Evolutionary conservation across 2,888 invertebrate genomes (phyloP), one percentile per base, ranked within the genome.

Genomic region (Nephrocerus scutellatus): DNA sequence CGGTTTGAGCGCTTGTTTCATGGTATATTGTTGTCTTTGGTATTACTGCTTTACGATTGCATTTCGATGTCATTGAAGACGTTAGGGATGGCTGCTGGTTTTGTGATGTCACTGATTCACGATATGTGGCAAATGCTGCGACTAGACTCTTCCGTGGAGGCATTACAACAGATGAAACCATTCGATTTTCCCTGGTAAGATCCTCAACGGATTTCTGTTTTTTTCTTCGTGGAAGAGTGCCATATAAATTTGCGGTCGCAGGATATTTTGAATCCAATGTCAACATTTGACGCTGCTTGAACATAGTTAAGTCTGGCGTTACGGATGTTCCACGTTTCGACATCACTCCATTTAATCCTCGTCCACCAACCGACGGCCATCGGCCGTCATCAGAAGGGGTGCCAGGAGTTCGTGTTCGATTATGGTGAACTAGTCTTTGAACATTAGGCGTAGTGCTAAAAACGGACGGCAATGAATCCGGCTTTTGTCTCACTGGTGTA

Each of bases 1-100:
- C 82, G 2, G 89, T 89, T 63, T 89, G 89, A 10, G 78, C 75
- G 31, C 77, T 74, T 22, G 76, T 82, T 66, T 89, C 89, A 50
- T 87, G 86, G 62, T 84, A 88, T 49, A 89, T 88, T 55, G 79
- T 74, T 2, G 82, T 80, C 58, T 74, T 76, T 21, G 71, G 63
- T 38, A 62, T 59, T 32, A 47, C 38, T 5, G 37, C 32, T 43
- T 65, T 68, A 10, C 71, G 68, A 20, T 36, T 44, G 7, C 18
- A 22, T 43, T 50, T 51, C 6, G 39, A 34, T 31, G 48, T 22
- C 1, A 43, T 31, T 12, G 44, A 39, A 12, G 44, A 43, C 4
- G 44, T n/a, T n/a, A n/a, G 34, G 10, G 43, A 31, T 7, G 45
- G 24, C 30, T 33, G 24, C 31, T 18, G 13, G 12, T 26, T 34